Evolutionary conservation across 2,888 invertebrate species (phyloP), one percentile per base, ranked within the genome.

Genomic region (Venustoraphidia nigricollis): DNA sequence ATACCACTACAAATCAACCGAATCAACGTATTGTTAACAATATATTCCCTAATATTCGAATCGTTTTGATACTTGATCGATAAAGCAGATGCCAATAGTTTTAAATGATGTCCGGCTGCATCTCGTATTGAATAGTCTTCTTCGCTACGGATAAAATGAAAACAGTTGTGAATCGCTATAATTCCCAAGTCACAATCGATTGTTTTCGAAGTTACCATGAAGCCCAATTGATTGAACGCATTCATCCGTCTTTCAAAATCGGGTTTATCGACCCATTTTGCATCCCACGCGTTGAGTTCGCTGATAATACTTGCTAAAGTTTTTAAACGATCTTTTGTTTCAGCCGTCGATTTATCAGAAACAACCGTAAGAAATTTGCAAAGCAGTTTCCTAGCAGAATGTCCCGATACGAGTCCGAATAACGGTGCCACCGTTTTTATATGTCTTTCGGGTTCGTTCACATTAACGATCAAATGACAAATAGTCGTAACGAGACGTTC

Each of bases 201-300:
- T 17, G 65, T 62, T 44, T 70, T 63, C 47, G 71, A 62, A 1
- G 62, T 62, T n/a, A 69, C 54, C 48, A 76, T 60, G 41, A 69
- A 61, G 51, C 77, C 77, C 39, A 92, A 77, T 56, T 72, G 67
- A 56, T 77, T 79, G 56, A 90, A 89, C 0, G 86, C 86, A 47
- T 83, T 79, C 17, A 94, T 70, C 56, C 96, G 75, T 56, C 74
- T 74, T 51, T 86, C 81, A 58, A 87, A 93, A 67, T 96, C 92
- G 0, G 95, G 93, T 61, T 96, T 94, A 57, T 95, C 94, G n/a
- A 95, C 75, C 80, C 87, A 87, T 53, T 82, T 78, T 41, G 76
- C 74, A 65, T 95, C 87, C 74, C 81, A 93, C 0, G 94, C 82
- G 66, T 96, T 96, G 56, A 95, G 72, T 62, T 84, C 77, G 6